These are phyloP conservation scores for Hydrochoerus hydrochaeris DNA, from an alignment of 2,113 vertebrate species.

Conservation along the genomic window DNA sequence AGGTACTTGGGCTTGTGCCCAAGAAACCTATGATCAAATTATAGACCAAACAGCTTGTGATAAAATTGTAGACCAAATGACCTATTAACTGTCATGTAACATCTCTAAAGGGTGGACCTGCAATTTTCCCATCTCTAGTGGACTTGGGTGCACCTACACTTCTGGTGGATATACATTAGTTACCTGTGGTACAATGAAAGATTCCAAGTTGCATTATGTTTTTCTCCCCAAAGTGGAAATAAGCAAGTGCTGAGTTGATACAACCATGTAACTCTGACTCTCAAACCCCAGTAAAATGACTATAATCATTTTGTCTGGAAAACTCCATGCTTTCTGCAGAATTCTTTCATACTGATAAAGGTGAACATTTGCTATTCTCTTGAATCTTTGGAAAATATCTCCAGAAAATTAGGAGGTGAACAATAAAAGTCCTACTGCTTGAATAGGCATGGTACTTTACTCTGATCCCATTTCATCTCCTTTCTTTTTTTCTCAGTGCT, in stretches of 20 bases:
- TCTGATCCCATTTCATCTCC: slow-evolving; percentile 67
- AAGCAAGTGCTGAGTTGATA: slow-evolving; percentile 3
- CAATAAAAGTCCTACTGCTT: slow-evolving; percentile 72
- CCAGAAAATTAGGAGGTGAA: slow-evolving; percentile 66
- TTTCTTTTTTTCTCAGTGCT: slow-evolving; percentile 57
- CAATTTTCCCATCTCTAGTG: slow-evolving; percentile 34
- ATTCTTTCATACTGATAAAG: slow-evolving; percentile 45
- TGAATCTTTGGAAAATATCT: slow-evolving; percentile 65
- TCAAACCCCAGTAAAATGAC: background rate
- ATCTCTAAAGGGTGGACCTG: slow-evolving; percentile 44
- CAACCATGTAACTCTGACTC: background rate
- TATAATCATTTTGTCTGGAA: slow-evolving; percentile 20
- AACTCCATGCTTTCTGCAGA: slow-evolving; percentile 58
- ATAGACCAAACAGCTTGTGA: slow-evolving; percentile 34
- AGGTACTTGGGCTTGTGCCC: background rate
- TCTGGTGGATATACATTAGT: background rate
- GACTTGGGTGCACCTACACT: slow-evolving; percentile 4
- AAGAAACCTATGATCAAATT: slow-evolving; percentile 54
- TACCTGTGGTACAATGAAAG: slow-evolving; percentile 51
- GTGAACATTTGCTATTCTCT: slow-evolving; percentile 67
- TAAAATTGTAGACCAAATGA: slow-evolving; percentile 35
- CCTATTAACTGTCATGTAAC: background rate
- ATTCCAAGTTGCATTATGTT: slow-evolving; percentile 35
- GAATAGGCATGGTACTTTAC: slow-evolving; percentile 64
- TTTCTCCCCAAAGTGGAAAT: slow-evolving; percentile 41